These are phyloP conservation scores for Drosophila pseudoobscura DNA, from an alignment of 1,140 invertebrate genomes.

Conservation along the genomic window DNA sequence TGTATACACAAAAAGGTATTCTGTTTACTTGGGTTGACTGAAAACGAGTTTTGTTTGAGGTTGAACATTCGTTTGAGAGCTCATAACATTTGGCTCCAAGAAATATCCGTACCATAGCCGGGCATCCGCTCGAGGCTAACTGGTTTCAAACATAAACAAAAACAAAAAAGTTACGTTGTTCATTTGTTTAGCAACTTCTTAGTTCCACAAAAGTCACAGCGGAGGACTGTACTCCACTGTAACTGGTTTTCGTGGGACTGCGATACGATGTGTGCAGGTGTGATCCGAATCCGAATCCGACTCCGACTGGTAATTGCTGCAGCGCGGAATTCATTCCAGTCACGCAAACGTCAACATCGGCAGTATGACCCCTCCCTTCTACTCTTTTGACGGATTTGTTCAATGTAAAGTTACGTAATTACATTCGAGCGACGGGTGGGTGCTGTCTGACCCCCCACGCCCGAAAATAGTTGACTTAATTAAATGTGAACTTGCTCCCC, in stretches of 20 bases:
- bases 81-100: constrained; percentile 5
- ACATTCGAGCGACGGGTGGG: constrained; percentile 1
- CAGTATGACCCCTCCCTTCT: not conserved
- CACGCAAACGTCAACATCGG: constrained; percentile 7
- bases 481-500: constrained; percentile 71
- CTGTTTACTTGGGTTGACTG: constrained; percentile 44
- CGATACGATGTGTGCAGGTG: constrained; percentile 19
- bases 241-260: constrained; percentile 8
- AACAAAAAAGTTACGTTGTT: constrained; percentile 40
- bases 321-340: constrained; percentile 6
- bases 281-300: not conserved
- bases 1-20: constrained; percentile 18
- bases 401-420: constrained; percentile 59
- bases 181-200: constrained; percentile 62
- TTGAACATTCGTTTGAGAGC: constrained; percentile 28
- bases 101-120: constrained; percentile 26
- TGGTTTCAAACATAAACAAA: constrained; percentile 47
- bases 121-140: constrained; percentile 44
- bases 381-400: constrained; percentile 14
- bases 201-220: constrained; percentile 16
- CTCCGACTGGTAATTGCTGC: no score
- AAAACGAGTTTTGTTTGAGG: constrained; percentile 48
- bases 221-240: constrained; percentile 32
- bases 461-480: constrained; percentile 67
- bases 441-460: constrained; percentile 16